Evolutionary conservation across 2,113 vertebrate genomes (phyloP), one percentile per base, ranked within the genome.

Genomic region (Tychaedon coryphoeus): DNA sequence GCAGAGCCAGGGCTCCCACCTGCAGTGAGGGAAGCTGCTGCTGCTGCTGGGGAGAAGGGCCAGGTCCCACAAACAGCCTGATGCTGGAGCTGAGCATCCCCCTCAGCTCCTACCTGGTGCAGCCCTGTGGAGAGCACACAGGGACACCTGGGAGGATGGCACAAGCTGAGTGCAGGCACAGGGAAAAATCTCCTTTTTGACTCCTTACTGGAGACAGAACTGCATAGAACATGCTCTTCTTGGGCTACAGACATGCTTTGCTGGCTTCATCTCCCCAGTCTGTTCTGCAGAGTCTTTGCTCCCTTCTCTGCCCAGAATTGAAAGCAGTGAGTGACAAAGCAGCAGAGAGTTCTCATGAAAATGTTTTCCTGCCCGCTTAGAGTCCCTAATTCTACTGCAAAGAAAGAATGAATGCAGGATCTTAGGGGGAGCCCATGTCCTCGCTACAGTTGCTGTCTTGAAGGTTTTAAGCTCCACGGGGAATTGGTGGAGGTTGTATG

Each of bases 141-240:
- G 34, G 8, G 57, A 22, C 7, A 7, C 13, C 0, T 0, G 4
- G 4, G 18, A 33, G 36, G n/a, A 38, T 14, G 36, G 3, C 23
- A 43, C 2, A 16, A 58, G 26, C 48, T 54, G 19, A 3, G 4
- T 3, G 17, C 4, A 29, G 62, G n/a, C 47, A 24, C 4, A 47
- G 48, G 43, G 42, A 45, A 14, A 23, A 6, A 40, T 12, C 40
- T 53, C 47, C 58, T 17, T 14, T 3, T 3, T 33, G 83, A 10
- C 14, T 42, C 34, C 20, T 34, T 22, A 5, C 1, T 36, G n/a
- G 17, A 23, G 36, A 14, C 26, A 47, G 12, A 4, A 2, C 15
- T 38, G 33, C 17, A 8, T 6, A 3, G 10, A 33, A 5, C 0
- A 0, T 16, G 58, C 62, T 57, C 10, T 28, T 2, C 53, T 53